Percentiles rank a stretch among this genome's conserved stretches.
These are phyloP conservation scores for Coluber constrictor DNA, from an alignment of 2,797 vertebrate species.

Conservation along the genomic window DNA sequence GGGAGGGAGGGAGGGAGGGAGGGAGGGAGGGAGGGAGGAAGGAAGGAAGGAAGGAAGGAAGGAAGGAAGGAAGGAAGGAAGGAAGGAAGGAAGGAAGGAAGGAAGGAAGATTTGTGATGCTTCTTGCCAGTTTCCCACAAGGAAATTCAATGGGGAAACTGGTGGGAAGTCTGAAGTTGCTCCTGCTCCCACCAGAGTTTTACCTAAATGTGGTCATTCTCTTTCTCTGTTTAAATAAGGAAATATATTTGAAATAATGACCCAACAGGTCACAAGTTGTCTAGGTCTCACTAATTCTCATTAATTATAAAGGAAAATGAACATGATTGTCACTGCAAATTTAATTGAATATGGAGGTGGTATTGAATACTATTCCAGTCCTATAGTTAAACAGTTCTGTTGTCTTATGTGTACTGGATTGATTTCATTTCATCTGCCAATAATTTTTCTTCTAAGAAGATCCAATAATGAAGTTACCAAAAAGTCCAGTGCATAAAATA, in stretches of 20 bases:
- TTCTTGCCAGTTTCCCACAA: background rate
- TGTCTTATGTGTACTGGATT: background rate
- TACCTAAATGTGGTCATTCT: background rate
- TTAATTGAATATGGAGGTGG: slow-evolving; percentile 21
- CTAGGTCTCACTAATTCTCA: slow-evolving; percentile 23
- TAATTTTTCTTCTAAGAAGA: slow-evolving; percentile 32
- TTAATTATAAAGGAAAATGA: slow-evolving; percentile 8
- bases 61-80: too few relatives aligned
- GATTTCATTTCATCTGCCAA: slow-evolving; percentile 39
- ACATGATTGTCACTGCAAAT: slow-evolving; percentile 22
- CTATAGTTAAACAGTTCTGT: slow-evolving; percentile 16
- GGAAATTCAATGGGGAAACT: background rate
- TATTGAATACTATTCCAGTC: background rate
- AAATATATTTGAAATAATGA: background rate
- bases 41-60: too few relatives aligned
- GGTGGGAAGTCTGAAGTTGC: background rate
- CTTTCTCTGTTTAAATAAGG: background rate
- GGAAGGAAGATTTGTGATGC: too few relatives aligned
- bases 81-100: background rate
- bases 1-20: too few relatives aligned
- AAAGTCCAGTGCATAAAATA: slow-evolving; percentile 42
- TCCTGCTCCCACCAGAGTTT: background rate
- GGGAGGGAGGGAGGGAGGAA: too few relatives aligned
- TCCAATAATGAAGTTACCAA: slow-evolving; percentile 6
- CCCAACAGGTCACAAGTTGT: background rate